Evolutionary conservation across 2,113 vertebrate genomes (phyloP).

Genomic region (Theristicus caerulescens): DNA sequence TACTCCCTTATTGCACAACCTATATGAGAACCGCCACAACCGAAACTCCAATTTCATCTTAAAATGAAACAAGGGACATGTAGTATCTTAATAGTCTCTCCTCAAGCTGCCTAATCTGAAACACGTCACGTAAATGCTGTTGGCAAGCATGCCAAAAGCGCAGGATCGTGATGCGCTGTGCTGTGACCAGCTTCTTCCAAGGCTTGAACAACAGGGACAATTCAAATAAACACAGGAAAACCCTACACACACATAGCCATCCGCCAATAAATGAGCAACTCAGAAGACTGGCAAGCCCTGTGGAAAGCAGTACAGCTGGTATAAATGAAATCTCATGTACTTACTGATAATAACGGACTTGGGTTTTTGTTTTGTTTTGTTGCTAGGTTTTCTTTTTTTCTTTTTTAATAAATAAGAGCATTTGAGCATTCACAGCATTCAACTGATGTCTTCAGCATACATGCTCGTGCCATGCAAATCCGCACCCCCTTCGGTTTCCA

Average conservation of each 20-base stretch:
- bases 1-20: background rate
- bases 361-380: background rate
- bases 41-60: background rate
- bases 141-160: background rate
- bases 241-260: background rate
- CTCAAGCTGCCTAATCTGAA: background rate
- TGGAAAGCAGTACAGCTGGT: background rate
- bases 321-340: background rate
- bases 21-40: background rate
- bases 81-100: background rate
- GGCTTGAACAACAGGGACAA: background rate
- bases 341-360: background rate
- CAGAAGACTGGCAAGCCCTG: background rate
- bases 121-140: background rate
- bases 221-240: background rate
- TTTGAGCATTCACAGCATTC: background rate
- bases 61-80: background rate
- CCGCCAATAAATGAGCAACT: background rate
- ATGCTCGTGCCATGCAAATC: background rate
- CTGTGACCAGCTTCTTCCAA: background rate
- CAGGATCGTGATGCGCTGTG: background rate
- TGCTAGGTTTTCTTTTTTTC: background rate
- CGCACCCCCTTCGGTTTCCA: background rate
- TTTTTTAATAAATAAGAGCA: background rate
- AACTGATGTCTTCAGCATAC: background rate